Evolutionary conservation across 2,888 invertebrate species (phyloP), one percentile per base, ranked within the genome.

Genomic region (Onthophagus sagittarius): DNA sequence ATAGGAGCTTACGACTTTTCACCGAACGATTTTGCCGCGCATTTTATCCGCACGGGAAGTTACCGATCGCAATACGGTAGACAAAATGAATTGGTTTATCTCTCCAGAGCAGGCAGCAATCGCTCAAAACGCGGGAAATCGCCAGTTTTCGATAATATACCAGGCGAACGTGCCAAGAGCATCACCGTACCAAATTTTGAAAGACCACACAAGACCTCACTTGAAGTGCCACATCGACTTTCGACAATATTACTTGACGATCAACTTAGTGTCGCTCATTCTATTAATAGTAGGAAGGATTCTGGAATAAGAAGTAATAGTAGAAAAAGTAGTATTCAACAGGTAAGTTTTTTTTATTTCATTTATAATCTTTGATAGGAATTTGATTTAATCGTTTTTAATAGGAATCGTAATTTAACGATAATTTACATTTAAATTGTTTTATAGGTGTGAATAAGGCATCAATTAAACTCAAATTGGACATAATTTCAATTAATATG

Each of bases 301-400:
- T 95, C 95, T 0, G 95, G 95, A 9, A 95, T 95, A 74, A 89
- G 93, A 79, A 95, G 95, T 83, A 94, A 93, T 73, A 95, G 95
- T 79, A 88, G 95, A 2, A 88, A 95, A 74, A 94, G 94, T 79
- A 95, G 95, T 82, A 94, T 95, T 82, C 94, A 94, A 90, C 74
- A 72, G 72, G 94, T 94, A 78, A 76, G 76, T 75, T 53, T 15
- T 53, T 71, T 63, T 31, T 62, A 31, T 67, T 53, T 39, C 3
- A 39, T 72, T 69, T 7, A 23, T 2, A 31, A 13, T 23, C n/a
- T n/a, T 53, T 53, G 39, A 53, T 33, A 33, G 5, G 7, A 33
- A 33, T 33, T n/a, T n/a, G 33, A 33, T 7, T 33, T 7, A 5
- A 33, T 33, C 7, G 5, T 33, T 33, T 33, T 33, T 5, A 33